Base-by-base conservation (phyloP, 2,888 invertebrate species). In the Lithosia quadra region DNA sequence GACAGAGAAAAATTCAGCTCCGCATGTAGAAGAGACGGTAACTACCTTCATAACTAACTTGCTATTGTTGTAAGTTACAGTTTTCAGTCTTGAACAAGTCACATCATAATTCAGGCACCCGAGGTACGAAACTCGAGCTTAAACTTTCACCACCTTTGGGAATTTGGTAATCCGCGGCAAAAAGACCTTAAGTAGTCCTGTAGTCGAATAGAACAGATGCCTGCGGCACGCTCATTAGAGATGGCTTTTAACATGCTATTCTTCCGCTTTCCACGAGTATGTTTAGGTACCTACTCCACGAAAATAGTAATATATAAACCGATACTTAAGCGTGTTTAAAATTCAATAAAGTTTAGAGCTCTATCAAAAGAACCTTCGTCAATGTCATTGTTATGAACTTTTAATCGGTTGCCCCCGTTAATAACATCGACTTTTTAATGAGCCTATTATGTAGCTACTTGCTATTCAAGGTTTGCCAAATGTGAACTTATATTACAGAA, bases 11-110 rank as follows among this genome's bases (percentile, higher is more conserved):
- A 90, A 88, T 88, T 84, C 79, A 76, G 79, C 84, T 86, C 85
- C 87, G 86, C 88, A 87, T 82, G 71, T 69, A 77, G 71, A 70
- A 76, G 64, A 73, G 75, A 69, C 75, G 69, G 75, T 79, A 82
- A 82, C 86, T 81, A 82, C 76, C 84, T 80, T 67, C 76, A 73
- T 82, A 86, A 87, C 80, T 84, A 84, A 81, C 79, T 81, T 70
- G 71, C 80, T 76, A 85, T 84, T 87, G 88, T 88, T 84, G 82
- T 83, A 84, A 86, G 82, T 86, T 82, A 82, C 83, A 85, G 84
- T 91, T 92, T 90, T 91, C 91, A 91, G 92, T 92, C 87, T 90
- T 86, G 86, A 83, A 86, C 86, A 86, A 92, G 85, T 90, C 87
- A 85, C 85, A 90, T 86, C 85, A 91, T 91, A 92, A 92, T 91